Base-by-base conservation (phyloP, 2,888 invertebrate genomes). In the Quadroppia sp. region DNA sequence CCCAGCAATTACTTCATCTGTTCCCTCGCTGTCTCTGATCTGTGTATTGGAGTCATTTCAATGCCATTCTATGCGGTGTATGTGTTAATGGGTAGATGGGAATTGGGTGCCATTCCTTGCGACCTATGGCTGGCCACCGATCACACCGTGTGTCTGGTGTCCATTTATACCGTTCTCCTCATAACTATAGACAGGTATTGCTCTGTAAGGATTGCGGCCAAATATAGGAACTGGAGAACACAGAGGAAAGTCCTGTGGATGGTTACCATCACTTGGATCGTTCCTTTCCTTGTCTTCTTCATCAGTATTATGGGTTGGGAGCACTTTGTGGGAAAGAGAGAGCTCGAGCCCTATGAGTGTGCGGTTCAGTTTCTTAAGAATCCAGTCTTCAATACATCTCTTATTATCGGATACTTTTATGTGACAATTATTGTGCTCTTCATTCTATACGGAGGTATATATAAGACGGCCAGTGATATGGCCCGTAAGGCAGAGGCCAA, bases 1-100 rank as follows among this genome's bases (percentile, higher is more conserved):
- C 98, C 99, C 36, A 96, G 96, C 83, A 99, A 99, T 85, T 99
- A 98, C 85, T 99, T 98, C 86, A 97, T 99, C 78, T 97, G 97
- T 11, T 98, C 98, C 0, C 86, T 99, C 77, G 99, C 99, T 67
- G 93, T 96, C 74, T 95, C 95, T 11, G 97, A 98, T 83, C 89
- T 98, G 86, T 87, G 98, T 76, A 99, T 99, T 83, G 99, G 99
- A 80, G 91, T 95, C 71, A 90, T 98, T 76, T 98, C 98, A 36
- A 94, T 99, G 90, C 98, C 99, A 73, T 96, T 99, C 85, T 99
- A 94, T 85, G 96, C 97, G 32, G 92, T 96, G 78, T 98, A 99
- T 85, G 91, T 98, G 73, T 86, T 99, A 78, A 91, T 92, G 87
- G 95, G 94, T 72, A 91, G 92, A 82, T 99, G 99, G 99, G 92